phyloP scores from a whole-genome alignment of 2,888 invertebrate species.

The Conomelus anceps region DNA sequence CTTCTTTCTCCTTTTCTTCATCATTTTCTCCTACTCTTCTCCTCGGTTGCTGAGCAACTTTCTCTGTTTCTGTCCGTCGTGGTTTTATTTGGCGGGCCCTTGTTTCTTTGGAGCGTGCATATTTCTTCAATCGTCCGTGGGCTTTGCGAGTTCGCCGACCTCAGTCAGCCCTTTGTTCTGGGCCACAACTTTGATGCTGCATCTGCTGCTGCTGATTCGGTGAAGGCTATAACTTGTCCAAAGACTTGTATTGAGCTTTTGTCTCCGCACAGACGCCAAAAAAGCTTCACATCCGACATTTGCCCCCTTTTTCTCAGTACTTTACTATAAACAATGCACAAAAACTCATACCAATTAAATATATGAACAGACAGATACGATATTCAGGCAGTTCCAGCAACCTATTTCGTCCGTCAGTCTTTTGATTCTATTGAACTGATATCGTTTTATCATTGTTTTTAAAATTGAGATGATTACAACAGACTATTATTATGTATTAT shows the following conservation, averaged over 20 bases:
- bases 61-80: no score
- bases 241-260: background rate
- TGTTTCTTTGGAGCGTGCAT: background rate
- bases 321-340: background rate
- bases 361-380: background rate
- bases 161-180: background rate
- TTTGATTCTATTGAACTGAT: no score
- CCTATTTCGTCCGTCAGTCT: background rate
- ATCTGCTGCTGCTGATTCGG: background rate
- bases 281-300: background rate
- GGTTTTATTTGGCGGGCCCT: background rate
- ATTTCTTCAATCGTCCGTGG: background rate
- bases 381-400: background rate
- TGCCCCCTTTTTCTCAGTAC: background rate
- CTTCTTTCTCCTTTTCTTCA: no score
- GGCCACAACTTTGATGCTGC: background rate
- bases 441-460: background rate
- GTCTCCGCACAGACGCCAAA: background rate
- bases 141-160: background rate
- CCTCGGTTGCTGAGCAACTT: background rate
- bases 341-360: background rate
- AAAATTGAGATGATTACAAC: background rate
- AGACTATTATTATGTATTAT: background rate
- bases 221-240: background rate
- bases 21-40: no score